A percentile compares a stretch with the other conserved stretches of the same genome.
phyloP scores from a whole-genome alignment of 2,888 invertebrate genomes.

The Patella depressa region DNA sequence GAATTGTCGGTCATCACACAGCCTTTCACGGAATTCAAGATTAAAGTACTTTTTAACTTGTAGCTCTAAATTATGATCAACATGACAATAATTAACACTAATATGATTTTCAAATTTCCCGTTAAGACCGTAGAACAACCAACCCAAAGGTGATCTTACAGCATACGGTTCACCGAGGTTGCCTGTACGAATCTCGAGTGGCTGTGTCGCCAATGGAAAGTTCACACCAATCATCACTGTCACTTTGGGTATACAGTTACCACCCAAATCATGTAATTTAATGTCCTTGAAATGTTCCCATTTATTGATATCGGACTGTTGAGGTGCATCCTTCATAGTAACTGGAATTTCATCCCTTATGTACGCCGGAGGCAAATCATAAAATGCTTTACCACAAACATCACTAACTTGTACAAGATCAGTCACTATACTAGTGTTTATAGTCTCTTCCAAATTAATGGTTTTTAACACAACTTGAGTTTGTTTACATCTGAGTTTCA shows the following conservation, averaged over 20 bases:
- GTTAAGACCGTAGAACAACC: constrained; percentile 27
- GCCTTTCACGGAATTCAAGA: constrained; percentile 15
- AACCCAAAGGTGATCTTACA: constrained; percentile 23
- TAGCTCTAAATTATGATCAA: constrained; percentile 86
- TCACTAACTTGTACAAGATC: not conserved
- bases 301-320: constrained; percentile 7
- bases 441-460: not conserved
- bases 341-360: not conserved
- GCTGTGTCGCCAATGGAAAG: constrained; percentile 6
- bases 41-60: constrained; percentile 78
- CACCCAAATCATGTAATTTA: not conserved
- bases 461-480: not conserved
- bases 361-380: not conserved
- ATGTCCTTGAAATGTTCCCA: constrained; percentile 12
- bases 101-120: not conserved
- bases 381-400: not conserved
- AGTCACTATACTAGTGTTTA: not conserved
- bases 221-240: constrained; percentile 9
- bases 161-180: constrained; percentile 27
- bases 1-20: constrained; percentile 84
- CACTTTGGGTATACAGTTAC: not conserved
- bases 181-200: not conserved
- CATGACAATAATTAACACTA: constrained; percentile 11
- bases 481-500: not conserved
- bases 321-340: not conserved